Conservation (phyloP, 2,888 invertebrate species). For the Scaptodrosophila latifasciaeformis region DNA sequence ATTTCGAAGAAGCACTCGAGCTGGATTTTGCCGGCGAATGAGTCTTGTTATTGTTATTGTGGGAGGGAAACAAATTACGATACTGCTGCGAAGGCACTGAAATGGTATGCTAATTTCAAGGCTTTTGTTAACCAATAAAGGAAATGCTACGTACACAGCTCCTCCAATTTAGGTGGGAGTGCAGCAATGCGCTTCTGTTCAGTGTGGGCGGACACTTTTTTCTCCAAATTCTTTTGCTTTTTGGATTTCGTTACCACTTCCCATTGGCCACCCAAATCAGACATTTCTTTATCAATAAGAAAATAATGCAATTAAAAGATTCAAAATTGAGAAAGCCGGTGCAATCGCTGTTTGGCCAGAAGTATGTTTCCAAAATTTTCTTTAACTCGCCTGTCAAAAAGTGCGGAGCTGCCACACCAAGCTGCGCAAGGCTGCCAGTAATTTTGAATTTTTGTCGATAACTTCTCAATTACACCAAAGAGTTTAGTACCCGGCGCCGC, state of each 20-base stretch:
- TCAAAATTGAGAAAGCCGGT: no score
- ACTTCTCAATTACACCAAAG: no score
- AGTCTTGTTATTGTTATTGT: conserved; percentile 32
- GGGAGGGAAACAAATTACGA: conserved; percentile 76
- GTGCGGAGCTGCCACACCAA: no score
- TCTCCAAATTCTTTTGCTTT: conserved; percentile 77
- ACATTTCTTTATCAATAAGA: no score
- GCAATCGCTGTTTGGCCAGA: no score
- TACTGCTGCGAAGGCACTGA: conserved; percentile 83
- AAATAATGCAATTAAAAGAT: no score
- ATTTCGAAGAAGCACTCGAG: conserved; percentile 46
- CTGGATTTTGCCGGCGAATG: conserved; percentile 52
- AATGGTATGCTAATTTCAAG: conserved; percentile 34
- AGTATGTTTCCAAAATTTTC: no score
- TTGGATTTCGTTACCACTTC: conserved; percentile 84
- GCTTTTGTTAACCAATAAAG: no score
- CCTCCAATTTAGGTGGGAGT: conserved; percentile 84
- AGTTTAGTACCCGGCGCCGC: no score
- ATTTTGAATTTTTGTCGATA: no score
- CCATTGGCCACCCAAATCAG: conserved; percentile 76
- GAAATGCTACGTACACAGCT: conserved; percentile 79
- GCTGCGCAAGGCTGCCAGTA: no score
- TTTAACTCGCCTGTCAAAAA: no score
- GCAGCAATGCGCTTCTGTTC: conserved; percentile 76
- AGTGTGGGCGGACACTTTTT: conserved; percentile 75